Percentiles rank a stretch among this genome's conserved stretches.
Evolutionary conservation across 2,113 vertebrate species (phyloP).

Genomic region (Pteruthius melanotis): DNA sequence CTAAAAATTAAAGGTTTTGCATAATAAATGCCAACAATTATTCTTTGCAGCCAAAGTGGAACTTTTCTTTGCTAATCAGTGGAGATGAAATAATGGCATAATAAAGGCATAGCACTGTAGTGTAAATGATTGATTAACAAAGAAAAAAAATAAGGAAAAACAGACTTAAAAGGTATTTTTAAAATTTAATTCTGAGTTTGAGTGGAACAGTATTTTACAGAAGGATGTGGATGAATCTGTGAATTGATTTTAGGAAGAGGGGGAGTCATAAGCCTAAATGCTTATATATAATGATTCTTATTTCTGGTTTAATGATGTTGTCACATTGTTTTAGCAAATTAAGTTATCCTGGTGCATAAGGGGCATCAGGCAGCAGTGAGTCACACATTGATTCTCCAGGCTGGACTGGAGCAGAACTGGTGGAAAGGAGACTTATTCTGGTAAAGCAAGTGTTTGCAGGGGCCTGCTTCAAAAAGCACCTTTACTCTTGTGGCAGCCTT

Average conservation of each 20-base stretch:
- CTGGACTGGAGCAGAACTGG: background rate
- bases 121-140: slow-evolving; percentile 4
- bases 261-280: background rate
- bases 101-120: background rate
- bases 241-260: background rate
- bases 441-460: no score
- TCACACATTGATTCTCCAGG: background rate
- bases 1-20: background rate
- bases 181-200: background rate
- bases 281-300: background rate
- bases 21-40: background rate
- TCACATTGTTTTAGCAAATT: background rate
- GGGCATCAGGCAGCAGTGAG: background rate
- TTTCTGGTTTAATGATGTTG: background rate
- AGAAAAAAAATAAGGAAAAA: background rate
- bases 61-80: slow-evolving; percentile 10
- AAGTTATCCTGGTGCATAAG: background rate
- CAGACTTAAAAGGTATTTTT: background rate
- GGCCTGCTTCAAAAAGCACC: background rate
- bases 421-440: background rate
- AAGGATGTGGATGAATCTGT: background rate
- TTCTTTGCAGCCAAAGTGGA: background rate
- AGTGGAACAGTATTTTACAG: background rate
- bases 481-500: background rate
- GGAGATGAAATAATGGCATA: slow-evolving; percentile 14